Base-by-base conservation (phyloP, 2,797 vertebrate genomes). In the Gambusia yucatana region DNA sequence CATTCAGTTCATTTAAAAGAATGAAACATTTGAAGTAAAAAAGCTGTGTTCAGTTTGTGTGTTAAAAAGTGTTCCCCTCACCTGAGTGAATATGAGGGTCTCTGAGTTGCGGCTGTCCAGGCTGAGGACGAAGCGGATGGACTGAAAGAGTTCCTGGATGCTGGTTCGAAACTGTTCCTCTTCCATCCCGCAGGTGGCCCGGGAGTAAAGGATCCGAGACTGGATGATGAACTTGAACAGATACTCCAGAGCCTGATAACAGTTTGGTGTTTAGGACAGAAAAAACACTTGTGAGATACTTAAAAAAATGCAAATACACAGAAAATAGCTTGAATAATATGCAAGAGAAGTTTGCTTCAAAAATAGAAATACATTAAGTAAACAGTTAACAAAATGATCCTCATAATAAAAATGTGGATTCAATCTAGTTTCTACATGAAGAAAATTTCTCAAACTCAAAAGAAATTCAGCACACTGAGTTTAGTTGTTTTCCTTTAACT, bases 161-260 rank as follows among this genome's bases (percentile, higher is more conserved):
- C 97, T 98, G 90, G 93, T 93, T 69, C 97, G 96, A 84, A 99
- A 99, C 89, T 97, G 97, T n/a, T 99, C 98, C 90, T 99, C 98
- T 88, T 99, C 98, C 97, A 98, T 96, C 0, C 98, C 98, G 13
- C 98, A 97, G 0, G 98, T 99, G 85, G 98, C 98, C 83, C 98
- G 96, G 13, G 98, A 98, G 94, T 99, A 99, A 71, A 99, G 96
- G 93, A 98, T 96, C 50, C 98, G 96, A 11, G 98, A 99, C 94
- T 99, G 98, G 73, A 99, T 96, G 82, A 99, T 99, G 90, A 99
- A 99, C 95, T 99, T 99, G 86, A 99, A 99, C 87, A 99, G 96
- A 86, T 99, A 99, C 93, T 99, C 98, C 93, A 99, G 93, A 17
- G 98, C 98, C 98, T 99, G 95, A n/a, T 0, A 41, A 47, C 0